Conservation (phyloP, 1,140 invertebrate genomes). For the Oedothorax gibbosus region DNA sequence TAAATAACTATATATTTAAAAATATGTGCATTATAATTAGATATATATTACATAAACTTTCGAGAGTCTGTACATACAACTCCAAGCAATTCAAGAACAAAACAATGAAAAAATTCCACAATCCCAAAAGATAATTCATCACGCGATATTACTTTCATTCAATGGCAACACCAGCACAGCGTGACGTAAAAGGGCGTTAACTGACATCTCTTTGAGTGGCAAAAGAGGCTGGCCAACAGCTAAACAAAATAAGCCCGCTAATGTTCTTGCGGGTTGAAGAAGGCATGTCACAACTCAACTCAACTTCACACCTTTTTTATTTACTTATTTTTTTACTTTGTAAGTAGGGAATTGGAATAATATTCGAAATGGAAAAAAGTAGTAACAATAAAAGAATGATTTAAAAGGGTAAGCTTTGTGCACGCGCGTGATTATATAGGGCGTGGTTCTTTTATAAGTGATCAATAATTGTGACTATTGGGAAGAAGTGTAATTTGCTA, state of each 20-base stretch:
- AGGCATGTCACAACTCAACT: conserved; percentile 13
- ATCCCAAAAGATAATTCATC: too few species aligned
- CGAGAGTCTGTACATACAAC: too few species aligned
- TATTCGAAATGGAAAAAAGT: neutral
- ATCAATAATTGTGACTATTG: conserved; percentile 23
- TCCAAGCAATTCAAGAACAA: too few species aligned
- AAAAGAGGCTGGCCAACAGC: neutral
- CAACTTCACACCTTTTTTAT: conserved; percentile 22
- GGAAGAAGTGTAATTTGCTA: neutral
- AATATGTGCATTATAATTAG: too few species aligned
- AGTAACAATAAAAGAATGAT: neutral
- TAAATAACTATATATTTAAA: too few species aligned
- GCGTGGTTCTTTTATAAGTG: conserved; percentile 4
- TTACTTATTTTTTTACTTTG: neutral
- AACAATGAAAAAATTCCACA: too few species aligned
- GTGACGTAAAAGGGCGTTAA: conserved; percentile 25
- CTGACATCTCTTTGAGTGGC: conserved; percentile 17
- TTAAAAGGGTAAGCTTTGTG: conserved; percentile 1
- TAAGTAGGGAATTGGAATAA: too few species aligned
- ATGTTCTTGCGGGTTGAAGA: conserved; percentile 14
- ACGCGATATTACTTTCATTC: too few species aligned
- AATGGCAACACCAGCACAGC: too few species aligned
- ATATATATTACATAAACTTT: too few species aligned
- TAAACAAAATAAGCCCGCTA: conserved; percentile 17
- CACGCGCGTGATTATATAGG: conserved; percentile 27